Percentiles rank a stretch among this genome's conserved stretches.
Evolutionary conservation across 2,113 vertebrate species (phyloP).

Genomic region (human (Homo sapiens)): DNA sequence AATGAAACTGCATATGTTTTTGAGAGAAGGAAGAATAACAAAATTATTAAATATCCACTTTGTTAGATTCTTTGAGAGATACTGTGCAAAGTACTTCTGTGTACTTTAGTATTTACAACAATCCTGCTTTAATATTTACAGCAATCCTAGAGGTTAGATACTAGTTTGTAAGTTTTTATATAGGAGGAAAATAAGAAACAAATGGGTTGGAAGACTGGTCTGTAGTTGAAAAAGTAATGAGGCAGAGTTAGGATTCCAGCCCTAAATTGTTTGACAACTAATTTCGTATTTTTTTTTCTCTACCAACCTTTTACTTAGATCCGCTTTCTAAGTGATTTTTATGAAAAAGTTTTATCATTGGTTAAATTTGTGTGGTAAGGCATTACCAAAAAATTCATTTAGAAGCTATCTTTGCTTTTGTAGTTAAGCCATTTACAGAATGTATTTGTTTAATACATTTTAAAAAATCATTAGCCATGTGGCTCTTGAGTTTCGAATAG

Average conservation of each 20-base stretch:
- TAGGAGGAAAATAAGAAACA: background rate
- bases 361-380: background rate
- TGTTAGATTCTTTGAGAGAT: background rate
- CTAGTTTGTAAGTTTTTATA: background rate
- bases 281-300: background rate
- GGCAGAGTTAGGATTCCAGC: background rate
- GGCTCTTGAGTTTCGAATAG: background rate
- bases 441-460: background rate
- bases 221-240: background rate
- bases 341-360: background rate
- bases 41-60: background rate
- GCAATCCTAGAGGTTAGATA: background rate
- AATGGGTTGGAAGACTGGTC: background rate
- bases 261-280: background rate
- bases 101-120: background rate
- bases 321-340: background rate
- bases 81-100: background rate
- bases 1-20: background rate
- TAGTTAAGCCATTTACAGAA: constrained; percentile 2
- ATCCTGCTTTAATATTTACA: background rate
- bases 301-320: background rate
- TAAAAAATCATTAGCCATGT: background rate
- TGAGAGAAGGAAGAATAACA: background rate
- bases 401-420: constrained; percentile 1
- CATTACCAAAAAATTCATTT: background rate